Percentiles rank a stretch among this genome's conserved stretches.
These are phyloP conservation scores for Antigone vipio DNA, from an alignment of 2,113 vertebrate genomes.

Conservation along the genomic window DNA sequence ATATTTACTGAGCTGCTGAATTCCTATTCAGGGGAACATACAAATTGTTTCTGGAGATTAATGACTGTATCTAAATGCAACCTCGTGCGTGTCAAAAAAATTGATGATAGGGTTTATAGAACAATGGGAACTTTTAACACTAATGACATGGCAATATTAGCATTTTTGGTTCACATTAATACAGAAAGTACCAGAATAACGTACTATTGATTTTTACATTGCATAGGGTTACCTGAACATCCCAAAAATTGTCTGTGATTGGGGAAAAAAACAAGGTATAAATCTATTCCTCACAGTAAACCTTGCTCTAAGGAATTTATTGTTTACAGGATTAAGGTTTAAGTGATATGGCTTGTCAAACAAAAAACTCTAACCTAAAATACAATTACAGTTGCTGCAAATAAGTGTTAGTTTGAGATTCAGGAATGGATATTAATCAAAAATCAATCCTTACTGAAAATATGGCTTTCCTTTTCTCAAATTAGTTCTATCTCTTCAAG, in stretches of 20 bases:
- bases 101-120: not conserved
- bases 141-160: not conserved
- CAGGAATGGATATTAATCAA: not conserved
- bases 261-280: not conserved
- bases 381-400: not conserved
- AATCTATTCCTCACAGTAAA: not conserved
- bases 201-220: not conserved
- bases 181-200: not conserved
- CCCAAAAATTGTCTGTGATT: not conserved
- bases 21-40: not conserved
- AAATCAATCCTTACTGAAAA: not conserved
- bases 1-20: not conserved
- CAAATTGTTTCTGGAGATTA: not conserved
- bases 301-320: not conserved
- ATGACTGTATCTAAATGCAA: not conserved
- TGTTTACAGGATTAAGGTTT: not conserved
- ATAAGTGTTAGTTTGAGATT: not conserved
- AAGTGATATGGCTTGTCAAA: not conserved
- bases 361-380: not conserved
- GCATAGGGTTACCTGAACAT: not conserved
- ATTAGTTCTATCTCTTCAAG: not conserved
- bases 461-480: not conserved
- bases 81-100: not conserved
- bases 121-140: not conserved
- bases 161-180: not conserved